Evolutionary conservation across 2,113 vertebrate genomes (phyloP).

Genomic region (Kryptolebias marmoratus): DNA sequence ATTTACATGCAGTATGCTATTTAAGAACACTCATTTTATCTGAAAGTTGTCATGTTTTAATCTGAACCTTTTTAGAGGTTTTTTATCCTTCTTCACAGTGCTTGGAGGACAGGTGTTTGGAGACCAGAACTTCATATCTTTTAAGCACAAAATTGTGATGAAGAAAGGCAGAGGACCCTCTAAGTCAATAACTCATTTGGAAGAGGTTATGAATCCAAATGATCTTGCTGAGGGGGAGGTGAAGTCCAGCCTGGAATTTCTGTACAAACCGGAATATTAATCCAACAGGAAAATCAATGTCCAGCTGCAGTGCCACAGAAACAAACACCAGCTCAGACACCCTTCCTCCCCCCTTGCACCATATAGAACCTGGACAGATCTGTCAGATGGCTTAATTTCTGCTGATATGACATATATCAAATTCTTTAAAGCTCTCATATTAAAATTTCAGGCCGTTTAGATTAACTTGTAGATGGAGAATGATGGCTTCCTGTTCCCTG

Average conservation of each 20-base stretch:
- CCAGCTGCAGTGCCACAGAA: conserved; percentile 55
- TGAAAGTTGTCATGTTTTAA: conserved; percentile 5
- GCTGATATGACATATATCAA: conserved; percentile 71
- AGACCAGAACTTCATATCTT: conserved; percentile 27
- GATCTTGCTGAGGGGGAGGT: conserved; percentile 77
- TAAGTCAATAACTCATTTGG: conserved; percentile 81
- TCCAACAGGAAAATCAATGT: conserved; percentile 76
- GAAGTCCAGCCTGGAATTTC: conserved; percentile 51
- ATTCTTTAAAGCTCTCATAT: conserved; percentile 71
- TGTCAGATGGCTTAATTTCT: conserved; percentile 59
- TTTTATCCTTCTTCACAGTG: conserved; percentile 6
- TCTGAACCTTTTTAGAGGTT: conserved; percentile 20
- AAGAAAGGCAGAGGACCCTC: conserved; percentile 54
- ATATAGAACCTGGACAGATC: conserved; percentile 55
- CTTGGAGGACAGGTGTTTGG: conserved; percentile 39
- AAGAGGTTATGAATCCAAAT: conserved; percentile 78
- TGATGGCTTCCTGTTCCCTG: conserved; percentile 48
- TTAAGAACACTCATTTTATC: conserved; percentile 6
- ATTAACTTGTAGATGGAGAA: conserved; percentile 45
- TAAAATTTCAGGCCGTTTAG: conserved; percentile 67
- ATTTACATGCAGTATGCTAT: neutral
- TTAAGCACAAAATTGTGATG: conserved; percentile 58
- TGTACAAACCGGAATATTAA: conserved; percentile 75
- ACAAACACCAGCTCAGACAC: conserved; percentile 48
- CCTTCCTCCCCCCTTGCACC: conserved; percentile 5